Percentiles rank a stretch among this genome's conserved stretches.
phyloP scores from a whole-genome alignment of 2,888 invertebrate species.

The Drosophila kambysellisi region DNA sequence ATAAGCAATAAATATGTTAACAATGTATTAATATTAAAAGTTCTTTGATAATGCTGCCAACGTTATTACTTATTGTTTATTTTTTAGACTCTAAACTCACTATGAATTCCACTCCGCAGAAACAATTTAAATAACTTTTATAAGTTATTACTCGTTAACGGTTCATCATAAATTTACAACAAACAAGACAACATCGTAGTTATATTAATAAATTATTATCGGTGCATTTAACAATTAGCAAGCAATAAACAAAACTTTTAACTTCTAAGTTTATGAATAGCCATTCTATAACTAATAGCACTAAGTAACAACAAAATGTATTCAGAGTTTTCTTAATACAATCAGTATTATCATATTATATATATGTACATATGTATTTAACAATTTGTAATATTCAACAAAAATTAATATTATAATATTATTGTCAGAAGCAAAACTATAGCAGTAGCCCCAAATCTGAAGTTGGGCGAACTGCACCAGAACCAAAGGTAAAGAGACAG shows the following conservation, averaged over 20 bases:
- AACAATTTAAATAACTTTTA: not conserved
- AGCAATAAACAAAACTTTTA: not conserved
- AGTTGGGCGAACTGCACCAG: not conserved
- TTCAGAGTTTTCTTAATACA: not conserved
- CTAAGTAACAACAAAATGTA: not conserved
- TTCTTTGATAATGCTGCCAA: not conserved
- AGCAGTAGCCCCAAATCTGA: not conserved
- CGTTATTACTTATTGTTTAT: not conserved
- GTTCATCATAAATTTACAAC: not conserved
- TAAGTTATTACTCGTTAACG: not conserved
- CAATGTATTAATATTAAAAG: not conserved
- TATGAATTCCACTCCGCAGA: not conserved
- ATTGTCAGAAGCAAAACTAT: not conserved
- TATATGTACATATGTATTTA: too few species aligned
- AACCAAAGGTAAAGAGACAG: not conserved
- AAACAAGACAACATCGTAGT: not conserved
- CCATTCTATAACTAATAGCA: not conserved
- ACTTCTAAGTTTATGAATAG: not conserved
- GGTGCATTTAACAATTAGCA: not conserved
- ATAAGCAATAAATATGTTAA: not conserved
- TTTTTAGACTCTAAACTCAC: not conserved
- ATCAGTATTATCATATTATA: too few species aligned
- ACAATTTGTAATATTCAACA: too few species aligned
- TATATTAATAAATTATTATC: not conserved
- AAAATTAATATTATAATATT: too few species aligned